Evolutionary conservation across 2,888 invertebrate genomes (phyloP).

Genomic region (Drosophila diplacantha): DNA sequence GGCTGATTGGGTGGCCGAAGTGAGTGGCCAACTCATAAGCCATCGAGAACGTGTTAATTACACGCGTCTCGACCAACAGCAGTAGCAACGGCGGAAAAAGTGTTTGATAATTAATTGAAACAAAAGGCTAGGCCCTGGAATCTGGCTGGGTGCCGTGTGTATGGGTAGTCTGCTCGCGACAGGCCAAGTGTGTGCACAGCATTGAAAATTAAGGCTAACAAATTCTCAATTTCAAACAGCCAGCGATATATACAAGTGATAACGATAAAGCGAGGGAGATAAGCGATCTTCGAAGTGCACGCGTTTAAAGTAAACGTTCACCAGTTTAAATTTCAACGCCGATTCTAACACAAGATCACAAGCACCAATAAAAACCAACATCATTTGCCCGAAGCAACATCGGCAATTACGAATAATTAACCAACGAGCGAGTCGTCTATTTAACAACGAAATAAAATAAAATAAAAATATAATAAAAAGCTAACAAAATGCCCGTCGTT

Average conservation of each 20-base stretch:
- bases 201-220: slow-evolving; percentile 52
- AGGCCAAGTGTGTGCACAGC: slow-evolving; percentile 60
- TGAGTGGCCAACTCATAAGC: slow-evolving; percentile 42
- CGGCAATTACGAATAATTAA: slow-evolving; percentile 47
- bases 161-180: slow-evolving; percentile 32
- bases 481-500: slow-evolving; percentile 76
- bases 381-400: slow-evolving; percentile 33
- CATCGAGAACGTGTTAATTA: slow-evolving; percentile 68
- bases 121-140: slow-evolving; percentile 26
- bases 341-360: slow-evolving; percentile 32
- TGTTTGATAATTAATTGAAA: slow-evolving; percentile 53
- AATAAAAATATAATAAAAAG: slow-evolving; percentile 24
- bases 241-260: slow-evolving; percentile 35
- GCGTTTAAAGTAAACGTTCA: slow-evolving; percentile 69
- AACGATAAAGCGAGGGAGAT: slow-evolving; percentile 42
- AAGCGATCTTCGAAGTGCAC: slow-evolving; percentile 52
- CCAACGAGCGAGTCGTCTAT: slow-evolving; percentile 32
- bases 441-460: slow-evolving; percentile 32
- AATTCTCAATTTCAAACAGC: slow-evolving; percentile 32
- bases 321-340: slow-evolving; percentile 65
- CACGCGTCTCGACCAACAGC: slow-evolving; percentile 14
- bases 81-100: slow-evolving; percentile 15
- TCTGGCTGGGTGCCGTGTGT: slow-evolving; percentile 14
- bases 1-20: slow-evolving; percentile 9
- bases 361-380: slow-evolving; percentile 24